Evolutionary conservation across 2,888 invertebrate genomes (phyloP).

Genomic region (Liodrosophila aerea): DNA sequence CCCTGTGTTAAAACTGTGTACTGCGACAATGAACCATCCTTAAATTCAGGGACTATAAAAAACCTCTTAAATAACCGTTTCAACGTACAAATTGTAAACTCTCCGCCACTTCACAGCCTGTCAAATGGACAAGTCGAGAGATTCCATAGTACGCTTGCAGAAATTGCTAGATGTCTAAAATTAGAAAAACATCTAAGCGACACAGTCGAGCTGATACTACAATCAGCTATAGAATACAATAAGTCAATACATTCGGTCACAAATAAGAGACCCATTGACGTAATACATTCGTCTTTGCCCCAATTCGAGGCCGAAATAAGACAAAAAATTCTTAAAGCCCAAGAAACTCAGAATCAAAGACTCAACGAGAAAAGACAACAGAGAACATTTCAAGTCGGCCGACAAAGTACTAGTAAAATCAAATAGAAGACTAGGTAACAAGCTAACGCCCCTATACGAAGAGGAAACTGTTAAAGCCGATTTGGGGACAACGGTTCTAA

Average conservation of each 20-base stretch:
- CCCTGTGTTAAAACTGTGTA: conserved; percentile 39
- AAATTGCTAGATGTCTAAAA: too few species aligned
- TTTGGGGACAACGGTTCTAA: conserved; percentile 3
- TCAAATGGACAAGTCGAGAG: too few species aligned
- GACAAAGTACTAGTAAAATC: not conserved
- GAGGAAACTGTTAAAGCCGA: conserved; percentile 2
- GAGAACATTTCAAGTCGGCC: not conserved
- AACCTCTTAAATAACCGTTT: not conserved
- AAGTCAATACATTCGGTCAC: too few species aligned
- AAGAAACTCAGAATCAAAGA: too few species aligned
- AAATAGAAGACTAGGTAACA: not conserved
- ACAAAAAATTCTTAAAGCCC: too few species aligned
- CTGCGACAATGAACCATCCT: conserved; percentile 26
- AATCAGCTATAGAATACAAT: too few species aligned
- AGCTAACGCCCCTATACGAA: not conserved
- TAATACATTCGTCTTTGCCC: not conserved
- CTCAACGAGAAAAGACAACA: too few species aligned
- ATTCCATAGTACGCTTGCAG: too few species aligned
- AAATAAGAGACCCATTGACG: not conserved
- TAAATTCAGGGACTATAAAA: not conserved
- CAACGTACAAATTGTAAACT: not conserved
- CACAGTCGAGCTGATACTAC: too few species aligned
- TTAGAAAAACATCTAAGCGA: too few species aligned
- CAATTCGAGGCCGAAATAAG: too few species aligned
- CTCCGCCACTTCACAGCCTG: too few species aligned